phyloP scores from a whole-genome alignment of 2,113 vertebrate species.

The Chelonoidis abingdonii region DNA sequence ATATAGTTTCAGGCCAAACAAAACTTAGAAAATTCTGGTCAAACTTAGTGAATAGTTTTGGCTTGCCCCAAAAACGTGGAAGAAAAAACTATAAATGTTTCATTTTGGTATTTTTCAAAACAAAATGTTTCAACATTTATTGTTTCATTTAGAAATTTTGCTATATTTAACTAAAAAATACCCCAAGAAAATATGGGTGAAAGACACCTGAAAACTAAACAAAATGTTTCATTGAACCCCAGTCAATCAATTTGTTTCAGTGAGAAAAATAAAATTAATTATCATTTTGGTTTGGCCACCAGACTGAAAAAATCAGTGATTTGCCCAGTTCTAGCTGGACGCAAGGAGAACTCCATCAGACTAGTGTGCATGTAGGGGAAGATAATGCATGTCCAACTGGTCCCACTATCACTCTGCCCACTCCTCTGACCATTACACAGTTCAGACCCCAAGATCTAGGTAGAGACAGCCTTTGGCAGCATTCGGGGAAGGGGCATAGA shows the following conservation, averaged over 20 bases:
- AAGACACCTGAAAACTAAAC: neutral
- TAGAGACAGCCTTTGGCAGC: neutral
- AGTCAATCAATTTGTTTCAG: neutral
- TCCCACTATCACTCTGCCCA: neutral
- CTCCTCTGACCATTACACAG: neutral
- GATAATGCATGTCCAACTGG: neutral
- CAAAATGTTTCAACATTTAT: neutral
- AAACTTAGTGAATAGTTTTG: neutral
- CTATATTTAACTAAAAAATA: neutral
- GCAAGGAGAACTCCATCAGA: neutral
- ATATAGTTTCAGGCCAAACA: neutral
- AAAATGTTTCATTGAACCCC: neutral
- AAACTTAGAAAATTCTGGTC: neutral
- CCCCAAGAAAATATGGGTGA: neutral
- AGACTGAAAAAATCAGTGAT: neutral
- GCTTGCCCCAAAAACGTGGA: neutral
- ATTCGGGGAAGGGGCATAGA: fast-evolving
- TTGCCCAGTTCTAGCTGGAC: neutral
- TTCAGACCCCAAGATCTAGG: neutral
- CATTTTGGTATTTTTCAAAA: neutral
- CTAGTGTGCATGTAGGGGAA: neutral
- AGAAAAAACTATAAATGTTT: neutral
- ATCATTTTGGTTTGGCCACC: neutral
- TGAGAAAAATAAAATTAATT: neutral
- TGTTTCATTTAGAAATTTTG: neutral